Conservation (phyloP, 1,140 invertebrate species). For the Oncopeltus fasciatus region DNA sequence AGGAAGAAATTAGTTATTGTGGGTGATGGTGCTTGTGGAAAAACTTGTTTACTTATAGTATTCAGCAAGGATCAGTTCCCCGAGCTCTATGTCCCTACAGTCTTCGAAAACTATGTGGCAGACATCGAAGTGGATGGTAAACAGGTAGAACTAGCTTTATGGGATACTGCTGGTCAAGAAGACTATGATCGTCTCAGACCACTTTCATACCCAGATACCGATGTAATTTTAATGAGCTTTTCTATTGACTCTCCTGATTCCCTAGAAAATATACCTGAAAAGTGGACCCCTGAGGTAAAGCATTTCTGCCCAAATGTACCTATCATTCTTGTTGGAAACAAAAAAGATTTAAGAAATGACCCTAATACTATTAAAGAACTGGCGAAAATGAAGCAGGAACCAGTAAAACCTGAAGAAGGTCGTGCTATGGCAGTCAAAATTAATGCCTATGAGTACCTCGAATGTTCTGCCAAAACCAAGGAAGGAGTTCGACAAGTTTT, state of each 20-base stretch:
- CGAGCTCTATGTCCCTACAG: conserved; percentile 96
- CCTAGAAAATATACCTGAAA: conserved; percentile 93
- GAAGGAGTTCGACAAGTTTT: conserved; percentile 98
- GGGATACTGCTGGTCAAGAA: conserved; percentile 98
- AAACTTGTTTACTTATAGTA: conserved; percentile 93
- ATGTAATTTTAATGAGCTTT: conserved; percentile 96
- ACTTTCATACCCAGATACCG: conserved; percentile 91
- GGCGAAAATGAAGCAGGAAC: conserved; percentile 98
- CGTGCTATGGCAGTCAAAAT: conserved; percentile 98
- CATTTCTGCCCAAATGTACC: conserved; percentile 97
- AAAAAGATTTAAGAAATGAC: conserved; percentile 90
- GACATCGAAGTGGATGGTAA: conserved; percentile 94
- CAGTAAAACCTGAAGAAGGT: conserved; percentile 93
- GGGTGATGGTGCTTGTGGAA: conserved; percentile 97
- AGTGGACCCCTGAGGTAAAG: conserved; percentile 95
- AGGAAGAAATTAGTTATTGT: conserved; percentile 99
- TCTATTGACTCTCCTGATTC: conserved; percentile 94
- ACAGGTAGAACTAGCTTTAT: conserved; percentile 87
- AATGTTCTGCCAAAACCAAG: conserved; percentile 99
- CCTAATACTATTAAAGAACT: conserved; percentile 90
- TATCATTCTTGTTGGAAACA: conserved; percentile 94
- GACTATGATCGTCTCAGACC: conserved; percentile 94
- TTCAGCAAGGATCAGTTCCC: conserved; percentile 98
- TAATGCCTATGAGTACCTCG: conserved; percentile 95
- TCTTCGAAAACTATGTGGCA: conserved; percentile 97